Conservation (phyloP, 2,888 invertebrate species). For the Leptopilina myrica region DNA sequence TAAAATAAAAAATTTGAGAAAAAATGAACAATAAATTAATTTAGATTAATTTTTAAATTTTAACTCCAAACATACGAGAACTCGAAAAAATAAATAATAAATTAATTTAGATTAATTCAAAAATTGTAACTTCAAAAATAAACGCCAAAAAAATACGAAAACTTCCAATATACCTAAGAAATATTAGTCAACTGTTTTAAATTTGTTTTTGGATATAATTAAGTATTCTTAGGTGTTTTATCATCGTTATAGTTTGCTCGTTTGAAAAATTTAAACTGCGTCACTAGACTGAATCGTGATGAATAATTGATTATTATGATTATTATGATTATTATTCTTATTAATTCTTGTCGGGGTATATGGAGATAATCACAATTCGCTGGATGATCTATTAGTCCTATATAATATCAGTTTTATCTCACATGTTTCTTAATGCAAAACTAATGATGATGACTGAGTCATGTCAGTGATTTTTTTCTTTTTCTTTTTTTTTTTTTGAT, state of each 20-base stretch:
- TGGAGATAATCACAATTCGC: neutral
- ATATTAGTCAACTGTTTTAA: no score
- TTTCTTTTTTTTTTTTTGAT: no score
- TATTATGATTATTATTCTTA: neutral
- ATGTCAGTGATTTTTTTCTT: neutral
- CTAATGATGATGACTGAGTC: neutral
- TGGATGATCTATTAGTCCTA: neutral
- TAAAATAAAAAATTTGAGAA: no score
- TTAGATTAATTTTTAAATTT: no score
- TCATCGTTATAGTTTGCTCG: neutral
- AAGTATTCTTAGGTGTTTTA: neutral
- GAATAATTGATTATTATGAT: neutral
- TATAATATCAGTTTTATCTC: neutral
- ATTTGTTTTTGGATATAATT: neutral
- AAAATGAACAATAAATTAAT: no score
- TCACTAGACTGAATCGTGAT: neutral
- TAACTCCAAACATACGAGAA: no score
- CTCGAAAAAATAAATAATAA: no score
- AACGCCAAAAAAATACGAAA: no score
- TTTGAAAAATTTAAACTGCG: neutral
- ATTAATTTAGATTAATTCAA: no score
- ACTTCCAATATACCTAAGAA: no score
- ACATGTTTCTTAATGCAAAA: neutral
- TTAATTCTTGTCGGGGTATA: neutral
- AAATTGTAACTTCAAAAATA: no score